These are phyloP conservation scores for Macaria liturata DNA, from an alignment of 2,888 invertebrate species.

Conservation along the genomic window DNA sequence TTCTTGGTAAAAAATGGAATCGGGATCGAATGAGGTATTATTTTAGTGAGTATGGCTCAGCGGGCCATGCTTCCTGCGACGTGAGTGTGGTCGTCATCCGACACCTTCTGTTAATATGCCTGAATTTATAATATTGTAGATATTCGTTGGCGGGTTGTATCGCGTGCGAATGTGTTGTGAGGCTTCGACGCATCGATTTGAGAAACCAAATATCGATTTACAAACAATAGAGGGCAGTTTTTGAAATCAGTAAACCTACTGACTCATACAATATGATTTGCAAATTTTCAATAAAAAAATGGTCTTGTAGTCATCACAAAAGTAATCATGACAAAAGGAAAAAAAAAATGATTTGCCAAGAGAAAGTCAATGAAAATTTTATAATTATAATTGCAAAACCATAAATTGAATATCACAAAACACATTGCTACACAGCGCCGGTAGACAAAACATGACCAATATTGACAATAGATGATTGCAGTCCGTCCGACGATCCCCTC, in stretches of 20 bases:
- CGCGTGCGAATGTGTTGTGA: conserved; percentile 78
- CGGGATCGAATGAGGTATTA: conserved; percentile 65
- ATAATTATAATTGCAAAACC: conserved; percentile 28
- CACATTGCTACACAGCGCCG: conserved; percentile 60
- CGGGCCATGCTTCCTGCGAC: conserved; percentile 80
- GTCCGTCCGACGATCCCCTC: conserved; percentile 73
- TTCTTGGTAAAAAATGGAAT: conserved; percentile 62
- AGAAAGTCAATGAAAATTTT: conserved; percentile 27
- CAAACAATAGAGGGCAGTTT: conserved; percentile 32
- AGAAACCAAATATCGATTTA: conserved; percentile 72
- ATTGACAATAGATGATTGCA: conserved; percentile 81
- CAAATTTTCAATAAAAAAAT: neutral
- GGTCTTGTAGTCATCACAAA: too few relatives aligned
- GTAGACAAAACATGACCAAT: conserved; percentile 73
- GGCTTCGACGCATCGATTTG: conserved; percentile 73
- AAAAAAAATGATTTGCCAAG: too few relatives aligned
- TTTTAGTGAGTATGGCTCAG: conserved; percentile 74
- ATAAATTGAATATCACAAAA: conserved; percentile 50
- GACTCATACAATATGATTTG: neutral
- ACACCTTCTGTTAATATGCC: conserved; percentile 79
- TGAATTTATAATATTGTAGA: conserved; percentile 81
- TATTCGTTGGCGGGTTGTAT: conserved; percentile 69
- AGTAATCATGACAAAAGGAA: too few relatives aligned
- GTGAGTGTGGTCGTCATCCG: conserved; percentile 78
- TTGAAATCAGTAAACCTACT: neutral